A percentile compares a stretch with the other conserved stretches of the same genome.
Conservation (phyloP, 2,888 invertebrate species). For the Heliconius erato region DNA sequence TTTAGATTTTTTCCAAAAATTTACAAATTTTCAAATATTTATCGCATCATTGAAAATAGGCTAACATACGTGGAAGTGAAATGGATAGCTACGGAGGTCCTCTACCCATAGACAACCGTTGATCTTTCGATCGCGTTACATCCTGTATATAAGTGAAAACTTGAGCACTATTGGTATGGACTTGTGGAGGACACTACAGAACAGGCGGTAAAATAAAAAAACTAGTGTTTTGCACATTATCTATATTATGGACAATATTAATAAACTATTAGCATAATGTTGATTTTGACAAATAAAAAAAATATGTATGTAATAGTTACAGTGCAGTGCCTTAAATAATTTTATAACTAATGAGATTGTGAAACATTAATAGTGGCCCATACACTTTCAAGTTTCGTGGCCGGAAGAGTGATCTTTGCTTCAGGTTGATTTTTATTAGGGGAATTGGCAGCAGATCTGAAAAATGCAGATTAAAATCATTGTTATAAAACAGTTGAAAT, state of each 20-base stretch:
- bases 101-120: too few species aligned
- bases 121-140: too few species aligned
- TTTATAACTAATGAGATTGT: conserved; percentile 64
- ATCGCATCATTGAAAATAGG: too few species aligned
- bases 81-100: too few species aligned
- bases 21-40: too few species aligned
- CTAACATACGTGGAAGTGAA: too few species aligned
- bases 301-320: background rate
- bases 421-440: conserved; percentile 66
- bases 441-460: conserved; percentile 78
- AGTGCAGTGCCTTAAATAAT: background rate
- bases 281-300: background rate
- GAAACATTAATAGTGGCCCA: conserved; percentile 78
- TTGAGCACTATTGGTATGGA: too few species aligned
- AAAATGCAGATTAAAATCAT: conserved; percentile 47
- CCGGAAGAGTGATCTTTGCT: conserved; percentile 68
- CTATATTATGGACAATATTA: background rate
- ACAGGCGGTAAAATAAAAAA: conserved; percentile 39
- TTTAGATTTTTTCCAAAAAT: too few species aligned
- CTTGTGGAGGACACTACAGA: background rate
- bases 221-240: background rate
- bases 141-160: too few species aligned
- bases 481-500: background rate
- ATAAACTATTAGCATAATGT: background rate
- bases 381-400: conserved; percentile 73